Base-by-base conservation (phyloP, 2,888 invertebrate species). In the Megaustenia siamemsis region DNA sequence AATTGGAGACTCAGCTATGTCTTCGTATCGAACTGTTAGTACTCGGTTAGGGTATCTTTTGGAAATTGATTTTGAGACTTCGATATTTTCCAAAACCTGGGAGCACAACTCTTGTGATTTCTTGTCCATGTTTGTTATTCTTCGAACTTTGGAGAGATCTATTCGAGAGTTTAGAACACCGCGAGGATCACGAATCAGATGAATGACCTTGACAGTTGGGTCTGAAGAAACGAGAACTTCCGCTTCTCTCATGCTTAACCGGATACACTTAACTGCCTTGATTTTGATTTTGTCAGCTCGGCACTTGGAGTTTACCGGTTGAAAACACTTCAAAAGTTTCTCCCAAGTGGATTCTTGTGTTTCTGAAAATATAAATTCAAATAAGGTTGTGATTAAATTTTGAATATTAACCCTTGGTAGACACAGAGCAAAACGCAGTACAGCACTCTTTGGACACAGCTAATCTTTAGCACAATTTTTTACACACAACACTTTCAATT, bases 111-210 rank as follows among this genome's bases (percentile, higher is more conserved):
- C 53, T 10, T 12, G 10, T n/a, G 82, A 45, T 1, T 35, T 18
- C n/a, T n/a, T 1, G 40, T 15, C 4, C 8, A 12, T 21, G 38
- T 4, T 1, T 53, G 40, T 18, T 45, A 18, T 18, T 2, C 43
- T 1, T 60, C 12, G 28, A 77, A 86, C 75, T 40, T 24, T 45
- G 15, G 79, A 82, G n/a, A 86, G 73, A 18, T 15, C 12, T 45
- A 63, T 28, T 21, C 78, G 85, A 24, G 87, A 87, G 12, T 60
- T 60, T 0, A 87, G 35, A 21, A 75, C 73, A 0, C 73, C 86
- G 15, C 87, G 12, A 0, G 87, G 87, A 68, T 87, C 87, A 18
- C 87, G 85, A 18, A 87, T 32, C 24, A 87, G 84, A 49, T 87
- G 86, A 49, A 87, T 28, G 24, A 86, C 82, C 71, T 86, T 87